Base-by-base conservation (phyloP, 2,888 invertebrate genomes). In the Therioaphis trifolii region DNA sequence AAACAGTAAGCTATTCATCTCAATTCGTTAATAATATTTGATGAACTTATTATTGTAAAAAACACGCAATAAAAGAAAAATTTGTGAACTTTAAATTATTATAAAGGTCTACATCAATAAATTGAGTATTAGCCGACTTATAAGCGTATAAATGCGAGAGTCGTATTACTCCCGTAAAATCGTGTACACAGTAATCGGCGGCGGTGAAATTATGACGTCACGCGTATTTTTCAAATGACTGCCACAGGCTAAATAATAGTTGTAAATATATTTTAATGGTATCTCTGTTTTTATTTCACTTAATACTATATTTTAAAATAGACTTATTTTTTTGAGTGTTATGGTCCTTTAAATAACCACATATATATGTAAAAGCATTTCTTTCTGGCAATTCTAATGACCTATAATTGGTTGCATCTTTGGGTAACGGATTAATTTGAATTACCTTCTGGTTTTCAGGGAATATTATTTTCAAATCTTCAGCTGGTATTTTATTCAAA, bases 221-320 rank as follows among this genome's bases (percentile, higher is more conserved):
- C 58, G 14, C 24, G 24, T 58, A 58, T 24, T 61, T 61, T 61
- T 61, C 66, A 66, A 66, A 66, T 66, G 35, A 35, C 66, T 35
- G 11, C 18, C 11, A 14, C 35, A 35, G 66, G 66, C 66, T 66
- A 66, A 66, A 66, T 66, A 40, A 40, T 66, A 40, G 66, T n/a
- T 40, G 35, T 40, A 66, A 66, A 66, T 40, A 66, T 40, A 40
- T 35, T 66, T 66, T 35, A 66, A 40, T 66, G 66, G 66, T 66
- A 66, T 66, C 66, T 66, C 35, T 66, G 66, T 66, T 66, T 66
- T 66, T 66, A 66, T 66, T 66, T 66, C 66, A 66, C 66, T 66
- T 66, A n/a, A 66, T 66, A 66, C n/a, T 40, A 66, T 66, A 66
- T 66, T 66, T 66, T 66, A 66, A 66, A n/a, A 35, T 35, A 12